Percentiles rank a stretch among this genome's conserved stretches.
These are phyloP conservation scores for Hofmannophila pseudospretella DNA, from an alignment of 2,888 invertebrate genomes.

Conservation along the genomic window DNA sequence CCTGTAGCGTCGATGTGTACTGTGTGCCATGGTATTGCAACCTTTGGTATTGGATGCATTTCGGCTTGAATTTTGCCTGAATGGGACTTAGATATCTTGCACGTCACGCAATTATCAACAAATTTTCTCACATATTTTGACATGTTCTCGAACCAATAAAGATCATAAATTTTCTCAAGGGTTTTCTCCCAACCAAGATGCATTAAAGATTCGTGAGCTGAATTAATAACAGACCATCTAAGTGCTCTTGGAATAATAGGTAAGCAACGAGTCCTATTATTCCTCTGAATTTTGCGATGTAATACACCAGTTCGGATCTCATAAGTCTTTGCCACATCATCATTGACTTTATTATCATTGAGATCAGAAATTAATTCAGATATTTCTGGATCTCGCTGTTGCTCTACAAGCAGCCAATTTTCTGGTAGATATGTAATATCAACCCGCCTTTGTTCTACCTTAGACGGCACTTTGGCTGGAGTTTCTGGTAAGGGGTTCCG, in stretches of 20 bases:
- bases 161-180: conserved; percentile 18
- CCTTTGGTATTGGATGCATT: conserved; percentile 30
- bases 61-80: conserved; percentile 26
- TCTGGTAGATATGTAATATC: conserved; percentile 5
- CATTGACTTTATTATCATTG: neutral
- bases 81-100: conserved; percentile 23
- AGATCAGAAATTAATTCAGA: neutral
- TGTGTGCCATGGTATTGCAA: conserved; percentile 24
- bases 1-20: conserved; percentile 27
- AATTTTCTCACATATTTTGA: conserved; percentile 25
- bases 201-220: conserved; percentile 15
- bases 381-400: conserved; percentile 7
- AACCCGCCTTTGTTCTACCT: conserved; percentile 10
- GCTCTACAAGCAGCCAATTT: conserved; percentile 11
- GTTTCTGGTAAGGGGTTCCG: conserved; percentile 10
- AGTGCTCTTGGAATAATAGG: conserved; percentile 18
- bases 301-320: conserved; percentile 11
- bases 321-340: conserved; percentile 9
- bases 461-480: no score
- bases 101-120: conserved; percentile 29
- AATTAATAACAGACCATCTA: conserved; percentile 22
- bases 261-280: conserved; percentile 11
- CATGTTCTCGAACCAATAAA: conserved; percentile 28
- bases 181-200: conserved; percentile 18
- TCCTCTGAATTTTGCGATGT: conserved; percentile 17